These are phyloP conservation scores for Atta colombica DNA, from an alignment of 1,140 invertebrate species.

Conservation along the genomic window DNA sequence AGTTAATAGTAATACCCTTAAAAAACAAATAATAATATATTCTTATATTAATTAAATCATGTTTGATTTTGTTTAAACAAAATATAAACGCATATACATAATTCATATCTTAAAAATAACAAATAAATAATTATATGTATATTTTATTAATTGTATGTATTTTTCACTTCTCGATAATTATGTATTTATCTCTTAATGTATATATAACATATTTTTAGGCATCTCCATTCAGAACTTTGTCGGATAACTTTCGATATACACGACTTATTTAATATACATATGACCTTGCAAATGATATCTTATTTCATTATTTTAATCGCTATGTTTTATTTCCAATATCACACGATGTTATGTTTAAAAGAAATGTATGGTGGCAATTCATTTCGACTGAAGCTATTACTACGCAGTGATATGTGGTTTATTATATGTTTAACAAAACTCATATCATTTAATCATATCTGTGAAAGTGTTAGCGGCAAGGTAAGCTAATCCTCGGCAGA, in stretches of 20 bases:
- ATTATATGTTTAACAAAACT: not conserved
- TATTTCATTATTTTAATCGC: constrained; percentile 2
- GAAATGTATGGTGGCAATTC: not conserved
- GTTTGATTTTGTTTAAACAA: not conserved
- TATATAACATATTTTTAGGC: constrained; percentile 13
- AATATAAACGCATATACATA: not conserved
- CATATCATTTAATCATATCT: constrained; percentile 7
- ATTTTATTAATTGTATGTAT: too few relatives aligned
- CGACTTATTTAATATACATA: constrained; percentile 11
- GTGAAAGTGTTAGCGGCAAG: constrained; percentile 34
- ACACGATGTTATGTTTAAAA: not conserved
- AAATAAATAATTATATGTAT: not conserved
- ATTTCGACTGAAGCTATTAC: not conserved
- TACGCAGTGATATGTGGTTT: not conserved
- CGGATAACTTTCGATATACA: constrained; percentile 3
- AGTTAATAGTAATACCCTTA: not conserved
- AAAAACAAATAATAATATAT: too few relatives aligned
- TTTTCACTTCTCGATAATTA: not conserved
- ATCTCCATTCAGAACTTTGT: constrained; percentile 26
- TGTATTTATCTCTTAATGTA: not conserved
- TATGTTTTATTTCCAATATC: not conserved
- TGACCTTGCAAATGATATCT: not conserved
- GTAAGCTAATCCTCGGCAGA: not conserved
- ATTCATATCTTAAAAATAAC: not conserved
- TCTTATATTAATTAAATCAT: not conserved